Percentiles rank a stretch among this genome's conserved stretches.
phyloP scores from a whole-genome alignment of 2,113 vertebrate species.

The Psittacula cyanocephala region DNA sequence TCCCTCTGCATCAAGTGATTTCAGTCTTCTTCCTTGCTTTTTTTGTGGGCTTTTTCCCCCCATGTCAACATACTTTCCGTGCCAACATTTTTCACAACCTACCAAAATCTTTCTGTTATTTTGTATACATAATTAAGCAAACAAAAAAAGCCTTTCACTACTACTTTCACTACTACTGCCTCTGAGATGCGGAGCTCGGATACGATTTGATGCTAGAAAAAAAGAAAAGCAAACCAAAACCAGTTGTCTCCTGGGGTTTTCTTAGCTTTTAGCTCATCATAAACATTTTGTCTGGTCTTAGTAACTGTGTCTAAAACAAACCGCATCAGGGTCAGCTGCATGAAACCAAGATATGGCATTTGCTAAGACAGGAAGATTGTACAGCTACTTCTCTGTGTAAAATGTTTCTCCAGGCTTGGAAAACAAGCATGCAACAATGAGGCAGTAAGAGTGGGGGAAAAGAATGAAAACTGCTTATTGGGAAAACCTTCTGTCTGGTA shows the following conservation, averaged over 20 bases:
- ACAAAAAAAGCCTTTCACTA: not conserved
- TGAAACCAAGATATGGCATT: not conserved
- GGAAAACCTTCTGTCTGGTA: not conserved
- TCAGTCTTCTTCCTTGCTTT: not conserved
- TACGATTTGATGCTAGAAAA: not conserved
- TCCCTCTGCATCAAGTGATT: not conserved
- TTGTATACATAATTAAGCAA: not conserved
- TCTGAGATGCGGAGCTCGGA: not conserved
- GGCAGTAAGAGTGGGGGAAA: not conserved
- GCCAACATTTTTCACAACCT: not conserved
- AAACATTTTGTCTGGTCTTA: conserved; percentile 13
- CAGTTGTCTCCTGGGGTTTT: not conserved
- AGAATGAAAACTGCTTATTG: not conserved
- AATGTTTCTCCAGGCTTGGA: not conserved
- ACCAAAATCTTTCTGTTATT: not conserved
- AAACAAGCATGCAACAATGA: not conserved
- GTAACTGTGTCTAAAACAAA: not conserved
- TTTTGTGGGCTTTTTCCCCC: not conserved
- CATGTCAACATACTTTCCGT: not conserved
- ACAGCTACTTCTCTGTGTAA: not conserved
- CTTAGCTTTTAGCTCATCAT: not conserved
- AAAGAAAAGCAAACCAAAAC: not conserved
- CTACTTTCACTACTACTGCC: not conserved
- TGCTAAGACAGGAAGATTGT: not conserved
- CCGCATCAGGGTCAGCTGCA: not conserved